Conservation (phyloP, 2,797 vertebrate species). For the Gambusia yucatana region DNA sequence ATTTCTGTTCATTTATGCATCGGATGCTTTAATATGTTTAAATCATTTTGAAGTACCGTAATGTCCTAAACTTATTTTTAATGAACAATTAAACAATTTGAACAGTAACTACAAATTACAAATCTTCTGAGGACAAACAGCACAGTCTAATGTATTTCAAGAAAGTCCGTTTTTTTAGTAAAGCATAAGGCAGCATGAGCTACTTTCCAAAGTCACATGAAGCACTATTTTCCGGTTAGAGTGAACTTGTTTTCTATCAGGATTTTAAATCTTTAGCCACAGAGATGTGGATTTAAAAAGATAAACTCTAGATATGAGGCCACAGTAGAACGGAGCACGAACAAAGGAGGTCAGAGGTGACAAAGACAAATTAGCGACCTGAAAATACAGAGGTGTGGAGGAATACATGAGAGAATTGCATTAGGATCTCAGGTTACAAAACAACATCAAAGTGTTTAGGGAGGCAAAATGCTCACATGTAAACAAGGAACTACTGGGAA, state of each 20-base stretch:
- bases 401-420: constrained; percentile 44
- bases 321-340: constrained; percentile 44
- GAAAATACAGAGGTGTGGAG: constrained; percentile 3
- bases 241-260: not conserved
- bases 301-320: constrained; percentile 47
- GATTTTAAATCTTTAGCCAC: not conserved
- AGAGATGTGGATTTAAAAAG: not conserved
- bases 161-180: not conserved
- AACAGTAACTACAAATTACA: not conserved
- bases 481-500: constrained; percentile 50
- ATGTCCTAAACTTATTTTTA: not conserved
- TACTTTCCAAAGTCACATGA: not conserved
- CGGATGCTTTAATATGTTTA: not conserved
- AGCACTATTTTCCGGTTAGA: not conserved
- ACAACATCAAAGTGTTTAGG: constrained; percentile 51
- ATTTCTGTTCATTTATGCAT: not conserved
- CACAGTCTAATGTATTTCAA: not conserved
- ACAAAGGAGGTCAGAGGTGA: not conserved
- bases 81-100: not conserved
- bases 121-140: not conserved
- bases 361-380: constrained; percentile 8
- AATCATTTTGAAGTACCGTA: not conserved
- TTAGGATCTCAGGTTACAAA: constrained; percentile 44
- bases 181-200: not conserved
- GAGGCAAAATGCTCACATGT: constrained; percentile 52